These are phyloP conservation scores for Vanacampus margaritifer DNA, from an alignment of 2,113 vertebrate genomes.

Conservation along the genomic window DNA sequence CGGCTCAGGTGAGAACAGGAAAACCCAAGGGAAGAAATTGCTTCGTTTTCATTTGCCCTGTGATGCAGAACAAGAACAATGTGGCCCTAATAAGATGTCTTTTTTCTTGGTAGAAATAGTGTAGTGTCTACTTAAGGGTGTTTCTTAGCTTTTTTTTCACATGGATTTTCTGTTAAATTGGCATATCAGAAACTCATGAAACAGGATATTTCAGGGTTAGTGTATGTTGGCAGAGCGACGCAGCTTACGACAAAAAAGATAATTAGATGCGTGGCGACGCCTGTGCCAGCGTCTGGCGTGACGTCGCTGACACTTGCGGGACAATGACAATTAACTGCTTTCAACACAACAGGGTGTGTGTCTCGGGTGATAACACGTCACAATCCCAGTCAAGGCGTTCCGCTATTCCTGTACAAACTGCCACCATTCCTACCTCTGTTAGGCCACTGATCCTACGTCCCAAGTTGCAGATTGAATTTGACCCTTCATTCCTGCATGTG, in stretches of 20 bases:
- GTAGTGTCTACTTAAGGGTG: not conserved
- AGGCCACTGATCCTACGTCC: not conserved
- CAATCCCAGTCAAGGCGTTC: not conserved
- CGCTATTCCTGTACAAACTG: not conserved
- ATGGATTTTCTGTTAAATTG: not conserved
- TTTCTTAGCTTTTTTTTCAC: not conserved
- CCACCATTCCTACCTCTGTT: not conserved
- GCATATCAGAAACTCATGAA: not conserved
- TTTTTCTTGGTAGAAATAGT: not conserved
- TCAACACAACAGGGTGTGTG: not conserved
- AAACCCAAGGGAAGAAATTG: not conserved
- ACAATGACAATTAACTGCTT: not conserved
- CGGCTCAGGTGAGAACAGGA: conserved; percentile 1
- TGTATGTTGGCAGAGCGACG: not conserved
- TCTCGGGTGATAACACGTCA: not conserved
- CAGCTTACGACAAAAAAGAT: not conserved
- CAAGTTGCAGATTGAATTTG: not conserved
- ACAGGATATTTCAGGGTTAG: not conserved
- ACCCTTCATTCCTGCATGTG: not conserved
- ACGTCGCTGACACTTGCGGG: not conserved
- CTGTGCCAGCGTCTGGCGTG: not conserved
- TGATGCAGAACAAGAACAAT: not conserved
- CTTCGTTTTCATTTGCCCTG: not conserved
- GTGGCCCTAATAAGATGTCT: not conserved
- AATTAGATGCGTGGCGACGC: not conserved